Evolutionary conservation across 2,113 vertebrate species (phyloP).

Genomic region (Sterrhoptilus dennistouni): DNA sequence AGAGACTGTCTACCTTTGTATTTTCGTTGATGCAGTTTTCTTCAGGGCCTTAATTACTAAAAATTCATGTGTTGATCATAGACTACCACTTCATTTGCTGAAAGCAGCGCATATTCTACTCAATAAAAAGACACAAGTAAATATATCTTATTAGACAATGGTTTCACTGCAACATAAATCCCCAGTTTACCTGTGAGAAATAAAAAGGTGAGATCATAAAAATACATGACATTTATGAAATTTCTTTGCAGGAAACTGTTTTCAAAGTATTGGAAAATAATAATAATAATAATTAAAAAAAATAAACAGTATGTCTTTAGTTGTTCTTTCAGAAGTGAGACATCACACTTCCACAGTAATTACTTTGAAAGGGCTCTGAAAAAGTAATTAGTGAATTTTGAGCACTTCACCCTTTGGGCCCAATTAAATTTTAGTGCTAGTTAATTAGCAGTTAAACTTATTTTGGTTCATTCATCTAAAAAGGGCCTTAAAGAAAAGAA

Average conservation of each 20-base stretch:
- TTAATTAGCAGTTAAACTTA: conserved; percentile 75
- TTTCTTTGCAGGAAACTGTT: not conserved
- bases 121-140: not conserved
- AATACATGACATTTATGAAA: not conserved
- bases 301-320: not conserved
- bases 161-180: not conserved
- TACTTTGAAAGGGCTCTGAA: conserved; percentile 34
- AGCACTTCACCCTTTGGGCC: conserved; percentile 72
- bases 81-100: not conserved
- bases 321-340: not conserved
- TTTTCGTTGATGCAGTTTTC: not conserved
- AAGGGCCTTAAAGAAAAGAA: conserved; percentile 43
- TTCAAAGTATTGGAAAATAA: not conserved
- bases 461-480: conserved; percentile 63
- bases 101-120: not conserved
- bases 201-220: not conserved
- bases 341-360: not conserved
- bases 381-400: conserved; percentile 74
- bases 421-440: conserved; percentile 76
- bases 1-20: not conserved
- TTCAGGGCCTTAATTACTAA: not conserved
- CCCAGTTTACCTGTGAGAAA: not conserved
- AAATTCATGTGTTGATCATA: not conserved
- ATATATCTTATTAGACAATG: not conserved
- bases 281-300: not conserved